Base-by-base conservation (phyloP, 1,140 invertebrate genomes). In the Stenopsyche tienmushanensis region DNA sequence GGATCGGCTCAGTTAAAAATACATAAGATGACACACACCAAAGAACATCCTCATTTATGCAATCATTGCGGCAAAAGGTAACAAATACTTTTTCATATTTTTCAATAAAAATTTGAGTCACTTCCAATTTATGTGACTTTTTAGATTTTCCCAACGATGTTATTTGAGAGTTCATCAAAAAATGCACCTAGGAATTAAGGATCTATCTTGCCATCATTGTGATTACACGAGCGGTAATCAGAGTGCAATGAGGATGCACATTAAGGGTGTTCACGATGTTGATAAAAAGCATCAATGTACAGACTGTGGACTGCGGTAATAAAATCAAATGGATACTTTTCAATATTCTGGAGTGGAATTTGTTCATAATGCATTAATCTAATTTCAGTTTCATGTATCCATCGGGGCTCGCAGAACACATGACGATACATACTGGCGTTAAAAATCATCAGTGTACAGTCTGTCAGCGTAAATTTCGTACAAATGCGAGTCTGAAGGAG, bases 11-110 rank as follows among this genome's bases (percentile, higher is more conserved):
- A 62, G 18, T 52, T 52, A 49, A 62, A 62, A 52, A 25, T 62
- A 17, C 59, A 62, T 39, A 26, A 53, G 25, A 62, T 52, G 21
- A 62, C 45, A n/a, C 59, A 62, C 18, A 62, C 59, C 13, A 62
- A 62, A 53, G 59, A 62, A 29, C 52, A 62, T 62, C 42, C 59
- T 52, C 59, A 62, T 62, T 20, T 52, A 54, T 62, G 59, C 21
- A 29, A 23, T 18, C 59, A 26, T 26, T 62, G 59, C 41, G 59
- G 47, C 2, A 62, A 52, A 52, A 23, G 59, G 59, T 53, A 52
- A 34, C 13, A n/a, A n/a, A n/a, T n/a, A n/a, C n/a, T n/a, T n/a
- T n/a, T n/a, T n/a, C n/a, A n/a, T 17, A 20, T 47, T 15, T 54
- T 25, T 24, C 7, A 26, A 24, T 54, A 26, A 21, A 8, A 54